Conservation (phyloP, 2,113 vertebrate genomes). For the Gavia stellata region DNA sequence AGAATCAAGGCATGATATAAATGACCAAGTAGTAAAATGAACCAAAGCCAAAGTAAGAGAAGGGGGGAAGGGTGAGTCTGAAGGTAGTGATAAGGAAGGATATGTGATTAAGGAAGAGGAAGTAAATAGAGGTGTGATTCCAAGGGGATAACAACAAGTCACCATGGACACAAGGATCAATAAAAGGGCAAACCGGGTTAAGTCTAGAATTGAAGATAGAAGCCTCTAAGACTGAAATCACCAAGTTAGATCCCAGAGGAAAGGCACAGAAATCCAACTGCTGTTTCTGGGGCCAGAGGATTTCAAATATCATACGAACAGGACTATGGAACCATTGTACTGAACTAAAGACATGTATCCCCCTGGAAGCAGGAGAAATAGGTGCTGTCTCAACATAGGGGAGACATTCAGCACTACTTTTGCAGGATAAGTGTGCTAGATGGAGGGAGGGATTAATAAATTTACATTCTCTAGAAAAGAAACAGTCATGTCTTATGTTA, state of each 20-base stretch:
- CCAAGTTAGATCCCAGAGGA: background rate
- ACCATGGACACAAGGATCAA: background rate
- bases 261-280: background rate
- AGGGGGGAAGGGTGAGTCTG: background rate
- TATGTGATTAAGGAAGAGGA: background rate
- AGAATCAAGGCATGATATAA: background rate
- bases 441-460: background rate
- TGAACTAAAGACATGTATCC: background rate
- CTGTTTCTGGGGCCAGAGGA: background rate
- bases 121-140: background rate
- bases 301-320: background rate
- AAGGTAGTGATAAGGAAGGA: background rate
- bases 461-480: background rate
- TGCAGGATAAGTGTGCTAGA: background rate
- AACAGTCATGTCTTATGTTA: background rate
- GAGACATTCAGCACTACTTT: background rate
- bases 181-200: background rate
- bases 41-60: background rate
- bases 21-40: background rate
- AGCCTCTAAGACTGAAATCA: background rate
- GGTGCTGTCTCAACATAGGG: background rate
- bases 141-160: background rate
- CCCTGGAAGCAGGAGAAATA: background rate
- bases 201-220: background rate
- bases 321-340: rapidly evolving